Conservation (phyloP, 2,888 invertebrate species). For the Drosophila peninsularis region DNA sequence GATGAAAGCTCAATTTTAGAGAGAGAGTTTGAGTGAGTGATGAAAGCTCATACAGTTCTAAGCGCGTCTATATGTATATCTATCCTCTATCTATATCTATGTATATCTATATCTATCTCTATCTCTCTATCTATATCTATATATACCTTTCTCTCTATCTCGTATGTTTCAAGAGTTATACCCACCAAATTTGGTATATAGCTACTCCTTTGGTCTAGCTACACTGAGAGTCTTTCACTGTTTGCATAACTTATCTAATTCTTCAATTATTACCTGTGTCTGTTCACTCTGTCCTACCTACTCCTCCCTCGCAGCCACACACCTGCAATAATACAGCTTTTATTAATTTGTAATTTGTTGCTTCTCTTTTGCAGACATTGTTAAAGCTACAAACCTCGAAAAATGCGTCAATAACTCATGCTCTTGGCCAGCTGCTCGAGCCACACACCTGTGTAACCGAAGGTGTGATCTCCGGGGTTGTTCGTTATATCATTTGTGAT, state of each 20-base stretch:
- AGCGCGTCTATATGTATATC: background rate
- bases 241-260: background rate
- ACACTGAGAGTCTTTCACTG: background rate
- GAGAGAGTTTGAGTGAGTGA: background rate
- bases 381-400: constrained; percentile 6
- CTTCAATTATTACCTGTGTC: background rate
- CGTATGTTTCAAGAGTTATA: background rate
- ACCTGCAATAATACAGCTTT: background rate
- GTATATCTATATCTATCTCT: background rate
- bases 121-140: background rate
- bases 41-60: background rate
- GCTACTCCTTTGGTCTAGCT: background rate
- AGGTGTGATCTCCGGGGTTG: constrained; percentile 20
- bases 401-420: constrained; percentile 32
- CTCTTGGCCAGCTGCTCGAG: constrained; percentile 17
- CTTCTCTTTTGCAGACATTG: constrained; percentile 36
- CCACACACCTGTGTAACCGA: constrained; percentile 13
- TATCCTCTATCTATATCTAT: background rate
- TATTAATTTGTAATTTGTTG: constrained; percentile 13
- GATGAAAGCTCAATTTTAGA: background rate
- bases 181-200: background rate
- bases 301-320: background rate
- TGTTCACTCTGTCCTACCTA: background rate
- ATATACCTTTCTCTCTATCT: background rate
- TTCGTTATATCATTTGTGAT: constrained; percentile 22